Evolutionary conservation across 2,888 invertebrate genomes (phyloP).

Genomic region (Halocaridina rubra): DNA sequence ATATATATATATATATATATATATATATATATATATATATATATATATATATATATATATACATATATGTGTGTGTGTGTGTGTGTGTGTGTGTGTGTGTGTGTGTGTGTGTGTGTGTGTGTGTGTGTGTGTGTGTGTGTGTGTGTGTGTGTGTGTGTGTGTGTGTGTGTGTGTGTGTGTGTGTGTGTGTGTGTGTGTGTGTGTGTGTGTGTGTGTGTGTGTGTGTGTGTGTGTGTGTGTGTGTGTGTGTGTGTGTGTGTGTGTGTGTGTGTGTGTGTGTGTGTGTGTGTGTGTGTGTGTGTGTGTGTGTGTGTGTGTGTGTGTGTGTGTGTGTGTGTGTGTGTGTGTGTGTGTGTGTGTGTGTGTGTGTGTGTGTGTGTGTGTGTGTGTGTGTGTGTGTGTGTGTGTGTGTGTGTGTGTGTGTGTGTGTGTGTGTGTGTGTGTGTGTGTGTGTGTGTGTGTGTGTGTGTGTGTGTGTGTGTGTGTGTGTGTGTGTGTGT

Average conservation of each 20-base stretch:
- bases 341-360: too few species aligned
- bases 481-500: too few species aligned
- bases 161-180: background rate
- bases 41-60: constrained; percentile 8
- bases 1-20: background rate
- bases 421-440: too few species aligned
- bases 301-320: too few species aligned
- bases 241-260: background rate
- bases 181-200: background rate
- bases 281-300: too few species aligned
- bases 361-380: too few species aligned
- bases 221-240: background rate
- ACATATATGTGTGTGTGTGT: background rate
- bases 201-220: constrained; percentile 4
- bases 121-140: background rate
- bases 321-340: too few species aligned
- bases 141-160: background rate
- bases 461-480: too few species aligned
- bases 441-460: too few species aligned
- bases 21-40: background rate
- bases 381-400: too few species aligned
- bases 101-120: background rate
- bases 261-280: background rate
- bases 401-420: too few species aligned
- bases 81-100: background rate